These are phyloP conservation scores for Leucoraja erinaceus DNA, from an alignment of 2,113 vertebrate genomes.

Conservation along the genomic window DNA sequence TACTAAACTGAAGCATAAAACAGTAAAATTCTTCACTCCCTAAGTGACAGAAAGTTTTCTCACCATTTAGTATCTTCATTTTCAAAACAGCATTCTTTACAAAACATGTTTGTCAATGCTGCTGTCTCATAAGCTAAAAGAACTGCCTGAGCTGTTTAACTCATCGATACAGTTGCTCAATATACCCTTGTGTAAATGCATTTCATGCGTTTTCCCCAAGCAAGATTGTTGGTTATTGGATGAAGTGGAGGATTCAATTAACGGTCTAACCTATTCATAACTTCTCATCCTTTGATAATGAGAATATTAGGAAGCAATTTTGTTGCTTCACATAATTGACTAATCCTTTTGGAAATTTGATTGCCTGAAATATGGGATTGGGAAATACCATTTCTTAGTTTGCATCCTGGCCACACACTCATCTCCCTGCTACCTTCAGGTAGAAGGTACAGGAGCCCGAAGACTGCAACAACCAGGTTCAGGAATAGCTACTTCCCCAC, in stretches of 20 bases:
- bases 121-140: background rate
- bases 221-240: background rate
- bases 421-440: no score
- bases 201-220: background rate
- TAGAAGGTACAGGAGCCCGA: no score
- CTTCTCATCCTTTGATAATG: background rate
- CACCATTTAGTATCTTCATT: background rate
- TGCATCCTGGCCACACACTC: no score
- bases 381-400: background rate
- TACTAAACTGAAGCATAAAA: background rate
- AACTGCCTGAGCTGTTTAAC: background rate
- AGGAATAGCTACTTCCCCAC: no score
- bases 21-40: background rate
- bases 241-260: background rate
- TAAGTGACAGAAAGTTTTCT: background rate
- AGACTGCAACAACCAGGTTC: no score
- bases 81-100: background rate
- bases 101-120: background rate
- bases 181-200: background rate
- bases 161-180: background rate
- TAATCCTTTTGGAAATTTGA: background rate
- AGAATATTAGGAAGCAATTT: background rate
- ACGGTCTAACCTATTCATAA: background rate
- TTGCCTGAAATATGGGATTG: background rate
- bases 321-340: background rate